These are phyloP conservation scores for Tarsius wallacei DNA, from an alignment of 2,797 vertebrate species.

Conservation along the genomic window DNA sequence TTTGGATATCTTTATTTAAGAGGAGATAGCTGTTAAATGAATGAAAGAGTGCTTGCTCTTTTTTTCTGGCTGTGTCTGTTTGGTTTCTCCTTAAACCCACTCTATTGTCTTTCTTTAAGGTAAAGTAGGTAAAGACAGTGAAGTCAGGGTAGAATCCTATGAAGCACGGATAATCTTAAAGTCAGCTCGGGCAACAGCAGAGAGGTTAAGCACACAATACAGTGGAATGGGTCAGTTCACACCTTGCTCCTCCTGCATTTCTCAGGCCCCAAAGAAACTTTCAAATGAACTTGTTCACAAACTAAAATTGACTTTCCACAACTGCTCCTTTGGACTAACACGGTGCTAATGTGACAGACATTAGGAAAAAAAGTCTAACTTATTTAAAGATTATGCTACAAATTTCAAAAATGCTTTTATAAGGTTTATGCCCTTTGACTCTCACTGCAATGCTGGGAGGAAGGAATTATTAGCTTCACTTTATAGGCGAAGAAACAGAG, in stretches of 20 bases:
- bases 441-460: neutral
- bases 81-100: neutral
- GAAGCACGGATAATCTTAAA: neutral
- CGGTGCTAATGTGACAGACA: neutral
- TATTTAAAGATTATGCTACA: slow-evolving; percentile 10
- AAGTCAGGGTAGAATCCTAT: neutral
- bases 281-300: neutral
- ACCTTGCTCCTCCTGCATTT: neutral
- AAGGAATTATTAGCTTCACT: slow-evolving; percentile 30
- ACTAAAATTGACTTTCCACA: slow-evolving; percentile 24
- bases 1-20: neutral
- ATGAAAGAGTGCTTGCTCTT: neutral
- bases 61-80: neutral
- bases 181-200: neutral
- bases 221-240: neutral
- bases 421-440: neutral
- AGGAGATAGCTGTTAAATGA: neutral
- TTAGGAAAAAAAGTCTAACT: neutral
- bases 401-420: slow-evolving; percentile 30
- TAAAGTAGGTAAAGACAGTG: neutral
- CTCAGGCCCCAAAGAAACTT: neutral
- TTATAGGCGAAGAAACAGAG: neutral
- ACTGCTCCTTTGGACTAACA: neutral
- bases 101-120: neutral
- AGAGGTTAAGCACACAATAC: neutral